Base-by-base conservation (phyloP, 2,113 vertebrate species). In the Terrapene triunguis region DNA sequence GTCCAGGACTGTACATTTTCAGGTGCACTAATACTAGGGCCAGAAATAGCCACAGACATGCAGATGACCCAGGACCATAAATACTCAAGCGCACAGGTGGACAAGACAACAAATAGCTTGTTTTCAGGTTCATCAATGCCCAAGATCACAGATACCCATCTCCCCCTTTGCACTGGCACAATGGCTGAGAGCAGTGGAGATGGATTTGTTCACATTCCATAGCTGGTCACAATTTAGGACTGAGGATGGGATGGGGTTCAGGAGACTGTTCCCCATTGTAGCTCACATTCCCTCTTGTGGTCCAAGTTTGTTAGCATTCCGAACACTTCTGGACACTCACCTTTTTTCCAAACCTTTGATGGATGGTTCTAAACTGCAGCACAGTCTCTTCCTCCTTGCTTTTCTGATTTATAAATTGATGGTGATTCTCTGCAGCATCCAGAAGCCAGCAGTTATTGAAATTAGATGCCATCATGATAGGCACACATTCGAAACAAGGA, bases 1-100 rank as follows among this genome's bases (percentile, higher is more conserved):
- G 0, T 0, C 42, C 10, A 11, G 12, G 1, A 0, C 2, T 0
- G 0, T 1, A 19, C 19, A 55, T 47, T 72, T 51, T 65, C 82
- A 24, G 6, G 59, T 2, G 48, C 0, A 3, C 1, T 2, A n/a
- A 47, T n/a, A 3, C 4, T 80, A 42, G 10, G 35, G 29, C 5
- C 0, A 0, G 1, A 42, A 54, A 10, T 21, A 51, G 44, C 80
- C 24, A 44, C 79, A 5, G 29, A n/a, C 44, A 47, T 1, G 0
- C 53, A 24, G 48, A n/a, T 12, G 14, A 8, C 4, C 44, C 2
- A 0, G 1, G 32, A 74, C 72, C 38, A 7, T 8, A 22, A 38
- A 74, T 42, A 42, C 5, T 5, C 38, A 44, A 42, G 21, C 24
- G 72, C 22, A 21, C 19, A 22, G 38, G 38, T 74, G 17, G 21